Base-by-base conservation (phyloP, 2,113 vertebrate species). In the Tachysurus vachellii region DNA sequence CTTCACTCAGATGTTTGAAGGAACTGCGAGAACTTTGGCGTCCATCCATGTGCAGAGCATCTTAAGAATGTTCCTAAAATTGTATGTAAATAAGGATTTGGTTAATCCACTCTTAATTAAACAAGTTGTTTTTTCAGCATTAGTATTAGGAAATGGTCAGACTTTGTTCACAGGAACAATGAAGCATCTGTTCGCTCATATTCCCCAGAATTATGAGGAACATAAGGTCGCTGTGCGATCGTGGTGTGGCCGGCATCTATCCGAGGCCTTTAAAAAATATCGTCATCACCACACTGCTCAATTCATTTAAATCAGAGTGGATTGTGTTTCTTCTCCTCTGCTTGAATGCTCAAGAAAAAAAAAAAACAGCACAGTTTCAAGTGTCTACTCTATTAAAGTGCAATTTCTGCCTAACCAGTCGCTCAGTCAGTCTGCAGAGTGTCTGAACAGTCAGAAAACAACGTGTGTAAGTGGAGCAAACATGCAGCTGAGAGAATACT, bases 61-160 rank as follows among this genome's bases (percentile, higher is more conserved):
- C 75, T 88, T 59, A 3, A 85, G 47, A 82, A 91, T 86, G n/a
- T 50, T 80, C 73, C 50, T 71, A 71, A 83, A 92, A 92, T 92
- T 89, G 84, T 82, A 75, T 26, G 86, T 85, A 90, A 89, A 81
- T 77, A 4, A 85, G 91, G 92, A 90, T 93, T 94, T 91, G 84
- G 87, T 88, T 94, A 92, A 95, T 90, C 93, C 88, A 1, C 2
- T 82, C 87, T 90, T 94, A 91, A 94, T 92, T 88, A 91, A 93
- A 88, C 80, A 31, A 61, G 83, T 83, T 87, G 28, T 83, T 89
- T 82, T 77, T 84, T 26, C 59, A 76, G 31, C 50, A 61, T 82
- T 53, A 56, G 26, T 75, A 47, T 82, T 57, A n/a, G 62, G 42
- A 82, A n/a, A 68, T 31, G 85, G 84, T 77, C 89, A 91, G 89